Evolutionary conservation across 2,888 invertebrate genomes (phyloP).

Genomic region (Liopterus haemorrhoidalis): DNA sequence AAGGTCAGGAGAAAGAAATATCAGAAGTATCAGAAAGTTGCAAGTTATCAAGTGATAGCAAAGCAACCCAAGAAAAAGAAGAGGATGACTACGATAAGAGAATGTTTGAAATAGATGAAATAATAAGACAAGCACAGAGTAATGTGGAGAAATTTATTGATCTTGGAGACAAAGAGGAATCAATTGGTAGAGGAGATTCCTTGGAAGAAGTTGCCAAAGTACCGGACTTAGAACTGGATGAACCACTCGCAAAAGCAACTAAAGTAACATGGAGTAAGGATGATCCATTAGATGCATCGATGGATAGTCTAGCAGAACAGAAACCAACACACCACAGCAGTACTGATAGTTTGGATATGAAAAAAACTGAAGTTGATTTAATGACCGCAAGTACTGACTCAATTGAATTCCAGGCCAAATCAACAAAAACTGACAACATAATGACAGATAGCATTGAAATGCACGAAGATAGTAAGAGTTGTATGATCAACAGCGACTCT

Average conservation of each 20-base stretch:
- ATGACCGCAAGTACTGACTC: conserved; percentile 58
- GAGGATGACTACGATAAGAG: conserved; percentile 59
- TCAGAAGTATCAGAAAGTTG: conserved; percentile 54
- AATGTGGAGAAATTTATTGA: conserved; percentile 60
- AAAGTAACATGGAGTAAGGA: conserved; percentile 44
- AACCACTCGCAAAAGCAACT: conserved; percentile 39
- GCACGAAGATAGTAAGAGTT: conserved; percentile 41
- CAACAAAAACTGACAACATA: conserved; percentile 40
- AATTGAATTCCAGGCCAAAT: conserved; percentile 46
- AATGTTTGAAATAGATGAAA: conserved; percentile 64
- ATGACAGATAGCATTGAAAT: conserved; percentile 55
- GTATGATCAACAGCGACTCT: conserved; percentile 50
- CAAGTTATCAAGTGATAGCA: conserved; percentile 57
- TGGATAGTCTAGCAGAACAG: conserved; percentile 49
- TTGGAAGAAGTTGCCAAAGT: conserved; percentile 50
- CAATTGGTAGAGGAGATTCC: conserved; percentile 49
- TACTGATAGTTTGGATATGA: conserved; percentile 62
- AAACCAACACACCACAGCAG: conserved; percentile 54
- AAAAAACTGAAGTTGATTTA: conserved; percentile 49
- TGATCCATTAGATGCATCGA: conserved; percentile 55
- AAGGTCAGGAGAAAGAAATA: conserved; percentile 49
- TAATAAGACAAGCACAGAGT: conserved; percentile 60
- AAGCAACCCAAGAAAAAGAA: conserved; percentile 51
- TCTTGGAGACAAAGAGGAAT: conserved; percentile 53
- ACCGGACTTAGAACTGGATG: conserved; percentile 50